Evolutionary conservation across 2,797 vertebrate genomes (phyloP).

Genomic region (Mus caroli): DNA sequence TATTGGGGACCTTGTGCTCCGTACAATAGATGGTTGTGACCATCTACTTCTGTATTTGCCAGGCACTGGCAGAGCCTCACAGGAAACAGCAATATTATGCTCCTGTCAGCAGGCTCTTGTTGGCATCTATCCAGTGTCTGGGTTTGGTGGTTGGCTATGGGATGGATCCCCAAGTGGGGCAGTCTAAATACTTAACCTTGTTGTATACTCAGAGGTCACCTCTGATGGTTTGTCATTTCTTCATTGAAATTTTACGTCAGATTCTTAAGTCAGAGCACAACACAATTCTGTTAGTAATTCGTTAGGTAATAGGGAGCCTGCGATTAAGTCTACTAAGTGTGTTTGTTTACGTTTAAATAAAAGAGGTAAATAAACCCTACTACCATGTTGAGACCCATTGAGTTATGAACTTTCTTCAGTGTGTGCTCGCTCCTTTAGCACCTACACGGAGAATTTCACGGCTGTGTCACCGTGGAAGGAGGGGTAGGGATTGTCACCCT

Average conservation of each 20-base stretch:
- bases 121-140: too few species aligned
- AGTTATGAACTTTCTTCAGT: background rate
- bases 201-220: background rate
- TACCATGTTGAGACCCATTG: background rate
- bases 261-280: background rate
- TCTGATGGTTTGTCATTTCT: background rate
- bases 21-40: too few species aligned
- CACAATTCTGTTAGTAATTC: background rate
- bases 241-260: background rate
- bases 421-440: background rate
- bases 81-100: too few species aligned
- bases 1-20: too few species aligned
- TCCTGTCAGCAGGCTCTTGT: too few species aligned
- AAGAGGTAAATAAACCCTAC: background rate
- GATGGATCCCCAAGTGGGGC: too few species aligned
- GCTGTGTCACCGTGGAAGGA: too few species aligned
- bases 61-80: too few species aligned
- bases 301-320: background rate
- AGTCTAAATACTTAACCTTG: background rate
- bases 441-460: background rate
- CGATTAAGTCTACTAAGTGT: slow-evolving; percentile 1
- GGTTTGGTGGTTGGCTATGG: too few species aligned
- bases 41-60: too few species aligned
- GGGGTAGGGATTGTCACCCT: too few species aligned
- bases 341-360: background rate